Percentiles rank a stretch among this genome's conserved stretches.
Evolutionary conservation across 2,888 invertebrate species (phyloP).

Genomic region (Xestia xanthographa): DNA sequence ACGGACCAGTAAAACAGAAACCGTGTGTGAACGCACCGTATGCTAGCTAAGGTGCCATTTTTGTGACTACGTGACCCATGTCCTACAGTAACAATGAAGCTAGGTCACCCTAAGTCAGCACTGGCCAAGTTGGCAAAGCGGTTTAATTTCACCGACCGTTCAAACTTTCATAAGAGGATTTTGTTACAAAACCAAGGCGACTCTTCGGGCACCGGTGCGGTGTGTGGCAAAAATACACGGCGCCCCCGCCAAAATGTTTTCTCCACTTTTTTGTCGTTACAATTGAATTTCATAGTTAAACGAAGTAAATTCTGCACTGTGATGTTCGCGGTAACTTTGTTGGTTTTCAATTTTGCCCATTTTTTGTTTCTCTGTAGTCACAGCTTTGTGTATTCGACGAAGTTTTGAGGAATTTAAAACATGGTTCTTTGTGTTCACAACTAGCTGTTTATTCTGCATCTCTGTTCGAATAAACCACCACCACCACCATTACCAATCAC

Average conservation of each 20-base stretch:
- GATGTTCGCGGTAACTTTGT: constrained; percentile 56
- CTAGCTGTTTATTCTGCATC: constrained; percentile 42
- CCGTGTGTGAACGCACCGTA: too few relatives aligned
- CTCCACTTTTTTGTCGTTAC: constrained; percentile 50
- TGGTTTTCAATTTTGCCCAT: constrained; percentile 54
- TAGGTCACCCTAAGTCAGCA: constrained; percentile 49
- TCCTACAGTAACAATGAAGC: constrained; percentile 28
- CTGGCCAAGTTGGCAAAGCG: constrained; percentile 72
- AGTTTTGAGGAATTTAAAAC: constrained; percentile 61
- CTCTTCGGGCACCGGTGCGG: constrained; percentile 36
- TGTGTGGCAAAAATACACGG: constrained; percentile 54
- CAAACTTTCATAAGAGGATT: constrained; percentile 78
- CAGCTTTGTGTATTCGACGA: constrained; percentile 39
- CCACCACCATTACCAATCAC: too few relatives aligned
- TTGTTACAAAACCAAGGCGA: constrained; percentile 68
- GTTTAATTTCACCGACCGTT: constrained; percentile 75
- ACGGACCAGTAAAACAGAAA: too few relatives aligned
- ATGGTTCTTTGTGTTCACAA: constrained; percentile 50
- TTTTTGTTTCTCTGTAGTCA: constrained; percentile 44
- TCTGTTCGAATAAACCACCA: constrained; percentile 31
- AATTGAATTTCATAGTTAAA: constrained; percentile 64
- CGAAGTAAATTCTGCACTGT: constrained; percentile 55
- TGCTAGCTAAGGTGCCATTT: too few relatives aligned
- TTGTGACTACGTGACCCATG: not conserved
- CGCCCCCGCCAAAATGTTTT: constrained; percentile 35